Percentiles rank a stretch among this genome's conserved stretches.
Evolutionary conservation across 2,888 invertebrate species (phyloP).

Genomic region (Mantis religiosa): DNA sequence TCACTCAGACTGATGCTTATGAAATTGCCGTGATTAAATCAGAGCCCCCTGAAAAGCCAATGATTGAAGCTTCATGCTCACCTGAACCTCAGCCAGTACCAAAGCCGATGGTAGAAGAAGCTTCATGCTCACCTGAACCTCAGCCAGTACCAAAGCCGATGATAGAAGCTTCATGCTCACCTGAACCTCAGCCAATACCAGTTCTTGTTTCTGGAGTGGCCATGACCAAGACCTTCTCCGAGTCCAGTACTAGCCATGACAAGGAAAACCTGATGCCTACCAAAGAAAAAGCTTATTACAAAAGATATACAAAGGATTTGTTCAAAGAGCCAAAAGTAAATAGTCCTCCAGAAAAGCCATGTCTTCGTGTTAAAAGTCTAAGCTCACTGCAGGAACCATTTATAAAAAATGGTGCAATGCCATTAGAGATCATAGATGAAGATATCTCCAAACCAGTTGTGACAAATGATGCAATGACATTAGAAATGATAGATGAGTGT

Average conservation of each 20-base stretch:
- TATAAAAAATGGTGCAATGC: neutral
- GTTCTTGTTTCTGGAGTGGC: neutral
- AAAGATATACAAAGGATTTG: neutral
- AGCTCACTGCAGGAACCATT: neutral
- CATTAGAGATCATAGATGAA: neutral
- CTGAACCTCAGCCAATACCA: neutral
- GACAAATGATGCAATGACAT: too few species aligned
- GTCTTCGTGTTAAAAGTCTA: neutral
- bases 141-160: too few species aligned
- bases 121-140: too few species aligned
- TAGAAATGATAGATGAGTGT: too few species aligned
- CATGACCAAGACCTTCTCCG: neutral
- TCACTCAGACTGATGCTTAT: neutral
- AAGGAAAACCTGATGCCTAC: neutral
- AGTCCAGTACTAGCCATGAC: neutral
- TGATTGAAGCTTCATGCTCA: neutral
- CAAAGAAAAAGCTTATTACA: neutral
- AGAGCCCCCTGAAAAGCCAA: neutral
- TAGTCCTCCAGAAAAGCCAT: neutral
- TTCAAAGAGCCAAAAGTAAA: neutral
- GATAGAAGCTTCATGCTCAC: neutral
- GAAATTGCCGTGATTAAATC: neutral
- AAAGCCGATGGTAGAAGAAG: too few species aligned
- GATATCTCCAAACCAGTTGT: neutral
- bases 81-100: neutral